Evolutionary conservation across 2,888 invertebrate genomes (phyloP).

Genomic region (Cancer borealis): DNA sequence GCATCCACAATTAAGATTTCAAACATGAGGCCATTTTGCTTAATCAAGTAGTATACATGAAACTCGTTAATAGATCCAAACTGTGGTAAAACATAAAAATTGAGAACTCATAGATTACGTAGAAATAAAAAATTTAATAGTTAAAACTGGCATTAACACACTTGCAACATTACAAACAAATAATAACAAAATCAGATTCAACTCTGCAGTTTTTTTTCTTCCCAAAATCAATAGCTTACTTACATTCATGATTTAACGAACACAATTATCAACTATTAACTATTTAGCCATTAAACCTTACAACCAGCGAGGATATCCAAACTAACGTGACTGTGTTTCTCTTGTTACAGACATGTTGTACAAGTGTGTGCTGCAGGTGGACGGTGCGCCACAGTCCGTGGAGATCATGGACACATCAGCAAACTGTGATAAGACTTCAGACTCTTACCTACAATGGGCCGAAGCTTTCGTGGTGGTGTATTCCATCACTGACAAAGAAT

Average conservation of each 20-base stretch:
- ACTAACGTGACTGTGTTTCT: slow-evolving; percentile 43
- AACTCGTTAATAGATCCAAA: background rate
- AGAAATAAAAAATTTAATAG: background rate
- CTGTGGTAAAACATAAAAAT: background rate
- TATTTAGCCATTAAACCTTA: background rate
- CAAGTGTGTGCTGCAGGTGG: slow-evolving; percentile 87
- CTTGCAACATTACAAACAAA: background rate
- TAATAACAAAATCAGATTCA: no score
- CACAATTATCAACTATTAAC: background rate
- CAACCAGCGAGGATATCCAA: background rate
- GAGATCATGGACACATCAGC: slow-evolving; percentile 89
- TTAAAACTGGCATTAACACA: background rate
- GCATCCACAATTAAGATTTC: background rate
- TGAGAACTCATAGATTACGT: background rate
- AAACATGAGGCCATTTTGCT: background rate
- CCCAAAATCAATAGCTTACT: no score
- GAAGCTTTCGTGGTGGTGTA: slow-evolving; percentile 89
- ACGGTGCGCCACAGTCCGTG: slow-evolving; percentile 87
- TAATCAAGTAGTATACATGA: background rate
- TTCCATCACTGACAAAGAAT: slow-evolving; percentile 87
- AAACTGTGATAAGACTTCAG: slow-evolving; percentile 78
- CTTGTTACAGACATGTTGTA: slow-evolving; percentile 87
- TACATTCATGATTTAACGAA: no score
- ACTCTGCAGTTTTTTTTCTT: no score
- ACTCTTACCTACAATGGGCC: slow-evolving; percentile 86